Conservation (phyloP, 37 sponge, comb jelly and placozoan species). For the Chondrilla cf. caribensis region DNA sequence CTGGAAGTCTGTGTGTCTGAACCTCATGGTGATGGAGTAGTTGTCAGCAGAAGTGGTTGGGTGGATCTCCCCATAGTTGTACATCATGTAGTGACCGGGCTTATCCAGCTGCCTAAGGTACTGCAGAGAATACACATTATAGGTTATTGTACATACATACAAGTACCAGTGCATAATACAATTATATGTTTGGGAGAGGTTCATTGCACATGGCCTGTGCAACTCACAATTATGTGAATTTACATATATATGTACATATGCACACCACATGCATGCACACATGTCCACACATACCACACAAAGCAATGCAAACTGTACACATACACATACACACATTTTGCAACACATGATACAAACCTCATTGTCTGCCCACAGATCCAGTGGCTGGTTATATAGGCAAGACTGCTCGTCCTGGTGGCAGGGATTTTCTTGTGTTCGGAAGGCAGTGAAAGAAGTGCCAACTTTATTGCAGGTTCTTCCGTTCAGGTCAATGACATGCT, state of each 20-base stretch:
- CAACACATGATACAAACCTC: slow-evolving; percentile 54
- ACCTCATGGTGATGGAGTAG: slow-evolving; percentile 52
- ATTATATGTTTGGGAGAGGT: too few relatives aligned
- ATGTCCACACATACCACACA: too few relatives aligned
- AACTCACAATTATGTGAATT: too few relatives aligned
- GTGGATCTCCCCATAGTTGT: slow-evolving; percentile 64
- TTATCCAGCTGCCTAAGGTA: slow-evolving; percentile 18
- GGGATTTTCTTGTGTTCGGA: slow-evolving; percentile 33
- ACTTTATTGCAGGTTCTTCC: slow-evolving; percentile 65
- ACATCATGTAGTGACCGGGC: slow-evolving; percentile 52
- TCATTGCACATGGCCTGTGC: too few relatives aligned
- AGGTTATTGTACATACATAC: not conserved
- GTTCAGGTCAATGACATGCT: slow-evolving; percentile 48
- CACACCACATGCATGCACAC: too few relatives aligned
- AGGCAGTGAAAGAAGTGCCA: slow-evolving; percentile 58
- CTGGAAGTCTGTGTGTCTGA: slow-evolving; percentile 55
- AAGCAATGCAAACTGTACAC: too few relatives aligned
- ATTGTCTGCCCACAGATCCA: slow-evolving; percentile 53
- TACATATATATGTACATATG: too few relatives aligned
- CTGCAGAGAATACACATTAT: slow-evolving; percentile 26
- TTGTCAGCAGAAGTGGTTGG: slow-evolving; percentile 47
- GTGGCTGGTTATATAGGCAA: slow-evolving; percentile 69
- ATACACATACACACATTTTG: too few relatives aligned
- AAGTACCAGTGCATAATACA: not conserved
- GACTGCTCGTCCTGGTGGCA: slow-evolving; percentile 9